Percentiles rank a stretch among this genome's conserved stretches.
Evolutionary conservation across 2,113 vertebrate species (phyloP).

Genomic region (Charadrius vociferus): DNA sequence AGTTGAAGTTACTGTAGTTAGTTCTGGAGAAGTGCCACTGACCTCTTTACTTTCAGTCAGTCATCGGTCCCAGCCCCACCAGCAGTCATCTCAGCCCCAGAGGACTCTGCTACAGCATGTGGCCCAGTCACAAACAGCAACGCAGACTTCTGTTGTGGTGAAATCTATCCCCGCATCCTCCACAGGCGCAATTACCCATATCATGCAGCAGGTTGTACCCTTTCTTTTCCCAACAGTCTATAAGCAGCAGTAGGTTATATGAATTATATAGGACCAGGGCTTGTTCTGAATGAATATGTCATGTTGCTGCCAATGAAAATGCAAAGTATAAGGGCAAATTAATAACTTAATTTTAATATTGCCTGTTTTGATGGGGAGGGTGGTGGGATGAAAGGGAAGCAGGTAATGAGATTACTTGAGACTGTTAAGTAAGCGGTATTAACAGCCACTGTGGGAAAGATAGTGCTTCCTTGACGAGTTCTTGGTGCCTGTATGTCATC

Average conservation of each 20-base stretch:
- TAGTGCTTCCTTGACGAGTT: neutral
- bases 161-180: constrained; percentile 81
- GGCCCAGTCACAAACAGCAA: constrained; percentile 81
- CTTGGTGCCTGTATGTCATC: neutral
- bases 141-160: constrained; percentile 83
- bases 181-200: constrained; percentile 79
- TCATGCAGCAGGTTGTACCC: constrained; percentile 85
- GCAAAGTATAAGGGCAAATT: neutral
- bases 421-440: neutral
- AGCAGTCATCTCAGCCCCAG: constrained; percentile 78
- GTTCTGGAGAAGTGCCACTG: constrained; percentile 68
- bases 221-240: constrained; percentile 1
- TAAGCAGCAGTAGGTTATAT: neutral
- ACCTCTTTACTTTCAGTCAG: constrained; percentile 79
- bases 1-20: constrained; percentile 44
- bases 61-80: constrained; percentile 80
- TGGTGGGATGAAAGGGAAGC: neutral
- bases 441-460: neutral
- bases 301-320: neutral
- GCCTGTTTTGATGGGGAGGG: neutral
- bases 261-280: neutral
- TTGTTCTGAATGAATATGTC: neutral
- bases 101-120: constrained; percentile 81
- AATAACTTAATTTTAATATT: neutral
- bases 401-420: neutral